Evolutionary conservation across 2,797 vertebrate genomes (phyloP).

Genomic region (Sylvia borin): DNA sequence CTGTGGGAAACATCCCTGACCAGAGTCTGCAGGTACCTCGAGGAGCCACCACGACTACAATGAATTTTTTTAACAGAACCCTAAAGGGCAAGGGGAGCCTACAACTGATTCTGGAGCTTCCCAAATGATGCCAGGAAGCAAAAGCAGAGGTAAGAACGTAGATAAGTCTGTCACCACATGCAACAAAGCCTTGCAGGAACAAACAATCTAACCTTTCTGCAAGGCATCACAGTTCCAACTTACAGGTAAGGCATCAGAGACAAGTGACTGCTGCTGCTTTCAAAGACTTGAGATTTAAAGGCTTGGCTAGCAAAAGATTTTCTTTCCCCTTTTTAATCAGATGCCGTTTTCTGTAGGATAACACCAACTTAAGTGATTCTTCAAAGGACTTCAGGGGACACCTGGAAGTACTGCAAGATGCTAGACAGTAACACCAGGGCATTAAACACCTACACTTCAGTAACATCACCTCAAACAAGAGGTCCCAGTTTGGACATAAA

Average conservation of each 20-base stretch:
- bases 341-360: background rate
- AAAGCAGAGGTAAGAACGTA: background rate
- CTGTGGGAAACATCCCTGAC: background rate
- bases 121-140: background rate
- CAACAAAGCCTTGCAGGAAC: background rate
- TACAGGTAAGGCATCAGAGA: background rate
- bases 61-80: background rate
- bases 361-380: background rate
- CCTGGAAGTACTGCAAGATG: background rate
- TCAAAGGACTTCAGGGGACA: background rate
- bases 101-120: background rate
- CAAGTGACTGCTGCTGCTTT: background rate
- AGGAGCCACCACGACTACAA: rapidly evolving
- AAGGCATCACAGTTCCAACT: background rate
- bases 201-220: background rate
- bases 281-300: background rate
- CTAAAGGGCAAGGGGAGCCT: background rate
- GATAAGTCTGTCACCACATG: background rate
- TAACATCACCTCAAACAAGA: background rate
- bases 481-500: background rate
- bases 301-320: background rate
- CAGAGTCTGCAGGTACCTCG: rapidly evolving
- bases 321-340: background rate
- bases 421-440: background rate
- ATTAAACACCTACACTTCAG: background rate